Evolutionary conservation across 2,888 invertebrate genomes (phyloP).

Genomic region (Gastrophysa polygoni): DNA sequence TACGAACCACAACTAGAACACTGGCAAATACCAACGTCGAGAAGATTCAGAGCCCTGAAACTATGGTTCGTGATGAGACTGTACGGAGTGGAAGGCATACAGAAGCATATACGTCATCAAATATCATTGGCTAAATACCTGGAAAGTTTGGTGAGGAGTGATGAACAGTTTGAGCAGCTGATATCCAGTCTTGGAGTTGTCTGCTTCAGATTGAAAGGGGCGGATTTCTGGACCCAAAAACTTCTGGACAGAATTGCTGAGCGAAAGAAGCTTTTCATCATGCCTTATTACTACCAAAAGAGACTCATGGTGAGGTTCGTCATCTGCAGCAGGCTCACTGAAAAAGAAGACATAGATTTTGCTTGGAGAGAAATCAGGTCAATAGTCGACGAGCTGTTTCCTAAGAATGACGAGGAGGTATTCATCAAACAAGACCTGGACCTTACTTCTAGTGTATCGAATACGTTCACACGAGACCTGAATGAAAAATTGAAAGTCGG

Average conservation of each 20-base stretch:
- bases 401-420: neutral
- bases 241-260: constrained; percentile 75
- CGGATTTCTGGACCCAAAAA: constrained; percentile 65
- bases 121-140: constrained; percentile 79
- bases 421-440: constrained; percentile 5
- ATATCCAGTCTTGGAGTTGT: constrained; percentile 67
- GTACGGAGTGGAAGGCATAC: constrained; percentile 81
- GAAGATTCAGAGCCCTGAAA: constrained; percentile 88
- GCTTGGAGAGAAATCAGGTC: constrained; percentile 63
- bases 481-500: constrained; percentile 32
- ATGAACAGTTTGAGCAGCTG: constrained; percentile 80
- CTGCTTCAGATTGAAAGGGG: constrained; percentile 86
- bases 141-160: constrained; percentile 70
- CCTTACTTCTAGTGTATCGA: constrained; percentile 6
- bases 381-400: constrained; percentile 14
- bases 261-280: constrained; percentile 80
- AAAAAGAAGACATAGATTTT: constrained; percentile 72
- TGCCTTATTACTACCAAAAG: constrained; percentile 74
- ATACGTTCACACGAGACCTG: constrained; percentile 20
- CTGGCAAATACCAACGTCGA: constrained; percentile 86
- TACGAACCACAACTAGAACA: constrained; percentile 84
- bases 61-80: constrained; percentile 91
- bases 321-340: constrained; percentile 75
- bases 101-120: constrained; percentile 77
- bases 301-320: constrained; percentile 80